phyloP scores from a whole-genome alignment of 2,888 invertebrate species.

The Ennomos fuscantarius region DNA sequence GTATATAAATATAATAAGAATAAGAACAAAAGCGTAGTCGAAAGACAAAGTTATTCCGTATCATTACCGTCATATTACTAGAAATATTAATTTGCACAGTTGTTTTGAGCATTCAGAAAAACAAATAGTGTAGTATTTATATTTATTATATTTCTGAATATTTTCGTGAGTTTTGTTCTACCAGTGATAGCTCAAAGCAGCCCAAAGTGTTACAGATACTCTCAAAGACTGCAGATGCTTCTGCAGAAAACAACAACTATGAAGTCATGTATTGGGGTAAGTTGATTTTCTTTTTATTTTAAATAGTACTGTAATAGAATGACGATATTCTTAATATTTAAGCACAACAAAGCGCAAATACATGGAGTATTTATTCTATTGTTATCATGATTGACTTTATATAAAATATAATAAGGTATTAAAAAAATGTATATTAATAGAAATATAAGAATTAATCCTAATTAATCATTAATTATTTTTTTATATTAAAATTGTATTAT shows the following conservation, averaged over 20 bases:
- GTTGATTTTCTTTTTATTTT: too few relatives aligned
- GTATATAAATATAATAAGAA: too few relatives aligned
- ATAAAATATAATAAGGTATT: too few relatives aligned
- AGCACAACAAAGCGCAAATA: too few relatives aligned
- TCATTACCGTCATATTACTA: constrained; percentile 9
- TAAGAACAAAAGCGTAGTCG: constrained; percentile 3
- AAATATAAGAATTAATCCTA: too few relatives aligned
- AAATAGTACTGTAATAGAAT: too few relatives aligned
- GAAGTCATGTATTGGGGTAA: constrained; percentile 21
- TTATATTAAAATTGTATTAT: too few relatives aligned
- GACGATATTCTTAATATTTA: too few relatives aligned
- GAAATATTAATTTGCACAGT: constrained; percentile 22
- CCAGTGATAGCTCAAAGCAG: constrained; percentile 5
- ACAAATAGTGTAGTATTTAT: constrained; percentile 14
- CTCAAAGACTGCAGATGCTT: constrained; percentile 13
- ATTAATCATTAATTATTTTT: too few relatives aligned
- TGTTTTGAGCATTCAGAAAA: not conserved
- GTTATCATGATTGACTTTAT: too few relatives aligned
- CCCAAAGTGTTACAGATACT: constrained; percentile 4
- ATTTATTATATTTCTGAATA: not conserved
- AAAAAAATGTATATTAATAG: too few relatives aligned
- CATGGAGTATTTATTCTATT: too few relatives aligned
- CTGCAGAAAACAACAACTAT: constrained; percentile 16
- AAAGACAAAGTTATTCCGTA: constrained; percentile 2
- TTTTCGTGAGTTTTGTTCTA: constrained; percentile 3